Conservation (phyloP, 2,797 vertebrate species). For the Novumbra hubbsi region DNA sequence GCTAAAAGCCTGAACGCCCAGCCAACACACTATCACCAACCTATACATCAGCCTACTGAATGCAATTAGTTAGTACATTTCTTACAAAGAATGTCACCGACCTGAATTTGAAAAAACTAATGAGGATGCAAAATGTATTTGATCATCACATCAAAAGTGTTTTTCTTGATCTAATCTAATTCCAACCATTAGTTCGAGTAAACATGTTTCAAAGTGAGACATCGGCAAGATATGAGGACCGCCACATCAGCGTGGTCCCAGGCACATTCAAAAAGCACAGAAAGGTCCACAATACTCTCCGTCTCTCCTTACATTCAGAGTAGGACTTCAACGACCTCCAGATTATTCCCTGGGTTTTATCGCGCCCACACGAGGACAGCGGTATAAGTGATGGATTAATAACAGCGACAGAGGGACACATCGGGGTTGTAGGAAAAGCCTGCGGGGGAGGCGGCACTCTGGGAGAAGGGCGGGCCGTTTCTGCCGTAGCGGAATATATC, state of each 20-base stretch:
- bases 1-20: slow-evolving; percentile 10
- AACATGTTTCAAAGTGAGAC: neutral
- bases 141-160: neutral
- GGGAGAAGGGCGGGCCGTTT: slow-evolving; percentile 4
- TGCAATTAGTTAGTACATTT: slow-evolving; percentile 55
- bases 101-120: slow-evolving; percentile 9
- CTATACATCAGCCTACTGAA: slow-evolving; percentile 42
- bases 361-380: neutral
- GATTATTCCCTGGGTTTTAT: neutral
- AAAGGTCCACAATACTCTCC: too few species aligned
- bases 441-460: neutral
- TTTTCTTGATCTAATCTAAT: too few species aligned
- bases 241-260: too few species aligned
- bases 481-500: neutral
- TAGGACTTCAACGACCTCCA: neutral
- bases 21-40: slow-evolving; percentile 12
- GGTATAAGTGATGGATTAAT: neutral
- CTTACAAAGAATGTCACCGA: slow-evolving; percentile 56
- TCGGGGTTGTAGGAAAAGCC: neutral
- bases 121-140: neutral
- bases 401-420: neutral
- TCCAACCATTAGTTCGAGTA: too few species aligned
- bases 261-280: too few species aligned
- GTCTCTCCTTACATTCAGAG: too few species aligned
- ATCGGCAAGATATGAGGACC: neutral